Evolutionary conservation across 2,888 invertebrate genomes (phyloP), one percentile per base, ranked within the genome.

Genomic region (Pseudanteris insignis): DNA sequence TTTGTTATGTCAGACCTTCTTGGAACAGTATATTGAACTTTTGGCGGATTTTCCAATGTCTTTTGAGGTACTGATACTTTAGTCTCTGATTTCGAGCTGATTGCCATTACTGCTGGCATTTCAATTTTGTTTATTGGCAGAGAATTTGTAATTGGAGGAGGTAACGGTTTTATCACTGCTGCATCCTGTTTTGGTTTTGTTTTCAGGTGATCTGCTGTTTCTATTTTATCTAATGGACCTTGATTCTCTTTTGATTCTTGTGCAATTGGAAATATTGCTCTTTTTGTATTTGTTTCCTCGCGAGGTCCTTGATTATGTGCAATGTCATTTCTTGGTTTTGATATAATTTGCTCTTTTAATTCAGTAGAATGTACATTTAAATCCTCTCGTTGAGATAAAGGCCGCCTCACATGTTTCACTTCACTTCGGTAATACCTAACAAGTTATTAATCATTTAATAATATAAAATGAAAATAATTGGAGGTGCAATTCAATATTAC

Each of bases 301-400:
- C 8, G 3, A 2, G 26, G 6, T 3, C 4, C 6, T n/a, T 26
- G 26, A n/a, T 26, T 26, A n/a, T 26, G 6, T 18, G 18, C 4
- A 3, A 18, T 18, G 3, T 3, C 4, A 18, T 18, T 6, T 18
- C 6, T 6, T 4, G 18, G 18, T 18, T 18, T 18, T n/a, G n/a
- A n/a, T n/a, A n/a, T n/a, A n/a, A n/a, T n/a, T n/a, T n/a, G n/a
- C n/a, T n/a, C n/a, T n/a, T 51, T 51, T 1, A 7, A 2, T n/a
- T 33, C 13, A 6, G 6, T 1, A 0, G 33, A 2, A 9, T 41
- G 11, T 2, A 40, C 30, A 33, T 13, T 53, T 41, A 65, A 5
- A 8, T 13, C n/a, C 55, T 28, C 74, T 66, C 44, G 29, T 37
- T 78, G 76, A 11, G 65, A 65, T 44, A 79, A 66, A 2, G 79